Base-by-base conservation (phyloP, 2,113 vertebrate species). In the Lophius piscatorius region DNA sequence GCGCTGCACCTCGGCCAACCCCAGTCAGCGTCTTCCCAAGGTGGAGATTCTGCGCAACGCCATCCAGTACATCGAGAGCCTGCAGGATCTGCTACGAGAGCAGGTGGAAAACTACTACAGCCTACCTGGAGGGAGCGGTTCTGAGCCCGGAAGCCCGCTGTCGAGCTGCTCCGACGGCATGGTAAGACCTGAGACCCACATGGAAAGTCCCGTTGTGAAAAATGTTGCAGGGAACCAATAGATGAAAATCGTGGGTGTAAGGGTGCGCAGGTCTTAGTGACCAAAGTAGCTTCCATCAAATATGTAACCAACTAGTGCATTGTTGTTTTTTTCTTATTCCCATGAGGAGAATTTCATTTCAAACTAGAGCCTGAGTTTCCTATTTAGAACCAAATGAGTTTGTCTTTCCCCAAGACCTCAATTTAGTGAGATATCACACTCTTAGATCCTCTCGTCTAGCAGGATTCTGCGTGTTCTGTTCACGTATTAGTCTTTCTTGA, bases 21-120 rank as follows among this genome's bases (percentile, higher is more conserved):
- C 97, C 58, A 94, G 93, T 87, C 97, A 99, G 80, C 90, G 97
- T 18, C 93, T 99, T 39, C 95, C 97, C 65, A 99, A 99, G 85
- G 97, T 99, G 76, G 96, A 99, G 90, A 99, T 99, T 85, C 93
- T 99, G 82, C 89, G 97, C 63, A 97, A 96, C 2, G 97, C 97
- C 85, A 99, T 99, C 89, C 93, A 95, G 33, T 96, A 98, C 90
- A 99, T 99, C 8, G 94, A 98, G 74, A 95, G 94, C 77, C 92
- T 99, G 26, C 97, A 99, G 91, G 95, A 96, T 1, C 90, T 98
- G 63, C 93, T 99, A 21, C 84, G 92, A 3, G 94, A 96, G 62
- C 97, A 96, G 84, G 97, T 98, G 87, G 94, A 98, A 56, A 93
- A 87, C 83, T 96, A 94, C 87, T 98, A 96, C 63, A 77, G 89